Percentiles rank a stretch among this genome's conserved stretches.
These are phyloP conservation scores for Xestia sexstrigata DNA, from an alignment of 2,888 invertebrate species.

Conservation along the genomic window DNA sequence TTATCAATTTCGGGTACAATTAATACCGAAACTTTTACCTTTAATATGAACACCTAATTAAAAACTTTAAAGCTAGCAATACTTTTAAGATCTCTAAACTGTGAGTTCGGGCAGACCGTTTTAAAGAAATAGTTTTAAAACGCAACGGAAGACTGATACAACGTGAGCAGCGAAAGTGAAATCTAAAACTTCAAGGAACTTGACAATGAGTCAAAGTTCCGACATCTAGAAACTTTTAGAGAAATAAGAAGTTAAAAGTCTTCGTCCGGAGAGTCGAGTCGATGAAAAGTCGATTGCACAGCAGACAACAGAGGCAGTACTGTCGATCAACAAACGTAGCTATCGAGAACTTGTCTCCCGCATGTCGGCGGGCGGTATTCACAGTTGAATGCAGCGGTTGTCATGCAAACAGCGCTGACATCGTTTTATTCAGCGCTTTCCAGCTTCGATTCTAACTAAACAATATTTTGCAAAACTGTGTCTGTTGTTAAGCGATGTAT, in stretches of 20 bases:
- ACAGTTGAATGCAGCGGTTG: conserved; percentile 7
- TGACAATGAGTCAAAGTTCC: background rate
- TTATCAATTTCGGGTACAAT: background rate
- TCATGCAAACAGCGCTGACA: background rate
- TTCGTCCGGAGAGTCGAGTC: background rate
- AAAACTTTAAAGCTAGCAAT: conserved; percentile 1
- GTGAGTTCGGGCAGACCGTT: background rate
- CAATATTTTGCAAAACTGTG: background rate
- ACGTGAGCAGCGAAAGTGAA: background rate
- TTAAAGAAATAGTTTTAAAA: background rate
- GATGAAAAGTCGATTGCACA: conserved; percentile 7
- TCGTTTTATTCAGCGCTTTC: background rate
- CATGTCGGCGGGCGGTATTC: background rate
- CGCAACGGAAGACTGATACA: background rate
- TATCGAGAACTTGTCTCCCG: conserved; percentile 10
- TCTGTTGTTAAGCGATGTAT: background rate
- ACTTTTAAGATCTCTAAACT: background rate
- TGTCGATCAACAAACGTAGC: background rate
- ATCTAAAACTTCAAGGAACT: background rate
- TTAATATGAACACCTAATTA: background rate
- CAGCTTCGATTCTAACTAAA: background rate
- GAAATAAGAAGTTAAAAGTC: background rate
- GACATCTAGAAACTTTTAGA: conserved; percentile 2
- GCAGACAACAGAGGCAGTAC: background rate
- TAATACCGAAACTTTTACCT: background rate